Conservation (phyloP, 2,888 invertebrate genomes). For the Leptinotarsa tumamoca region DNA sequence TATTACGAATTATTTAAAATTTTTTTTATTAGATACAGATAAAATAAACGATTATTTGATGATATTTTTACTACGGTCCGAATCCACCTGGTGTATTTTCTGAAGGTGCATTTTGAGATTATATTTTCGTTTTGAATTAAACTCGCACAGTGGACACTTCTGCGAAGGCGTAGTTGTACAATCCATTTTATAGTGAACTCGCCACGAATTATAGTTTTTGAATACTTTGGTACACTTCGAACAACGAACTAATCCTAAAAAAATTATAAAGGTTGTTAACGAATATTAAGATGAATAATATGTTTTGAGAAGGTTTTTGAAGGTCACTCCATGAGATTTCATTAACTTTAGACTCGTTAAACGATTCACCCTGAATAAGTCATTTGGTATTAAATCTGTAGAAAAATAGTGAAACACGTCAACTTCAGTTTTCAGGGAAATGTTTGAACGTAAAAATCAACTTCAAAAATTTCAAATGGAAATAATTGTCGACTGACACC, state of each 20-base stretch:
- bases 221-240: conserved; percentile 54
- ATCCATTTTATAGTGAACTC: conserved; percentile 56
- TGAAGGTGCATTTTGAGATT: conserved; percentile 54
- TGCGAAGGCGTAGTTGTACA: conserved; percentile 50
- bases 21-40: not conserved
- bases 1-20: no score
- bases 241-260: conserved; percentile 44
- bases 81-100: conserved; percentile 47
- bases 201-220: conserved; percentile 56
- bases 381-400: no score
- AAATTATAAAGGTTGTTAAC: not conserved
- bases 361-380: no score
- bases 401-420: no score
- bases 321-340: no score
- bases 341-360: no score
- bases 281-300: no score
- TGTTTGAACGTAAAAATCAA: no score
- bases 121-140: conserved; percentile 53
- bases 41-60: not conserved
- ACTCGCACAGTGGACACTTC: conserved; percentile 50
- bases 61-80: not conserved
- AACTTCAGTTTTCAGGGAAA: no score
- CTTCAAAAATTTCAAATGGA: no score
- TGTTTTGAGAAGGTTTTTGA: no score
- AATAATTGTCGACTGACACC: no score